A percentile compares a stretch with the other conserved stretches of the same genome.
These are phyloP conservation scores for Craniophora ligustri DNA, from an alignment of 2,888 invertebrate species.

Conservation along the genomic window DNA sequence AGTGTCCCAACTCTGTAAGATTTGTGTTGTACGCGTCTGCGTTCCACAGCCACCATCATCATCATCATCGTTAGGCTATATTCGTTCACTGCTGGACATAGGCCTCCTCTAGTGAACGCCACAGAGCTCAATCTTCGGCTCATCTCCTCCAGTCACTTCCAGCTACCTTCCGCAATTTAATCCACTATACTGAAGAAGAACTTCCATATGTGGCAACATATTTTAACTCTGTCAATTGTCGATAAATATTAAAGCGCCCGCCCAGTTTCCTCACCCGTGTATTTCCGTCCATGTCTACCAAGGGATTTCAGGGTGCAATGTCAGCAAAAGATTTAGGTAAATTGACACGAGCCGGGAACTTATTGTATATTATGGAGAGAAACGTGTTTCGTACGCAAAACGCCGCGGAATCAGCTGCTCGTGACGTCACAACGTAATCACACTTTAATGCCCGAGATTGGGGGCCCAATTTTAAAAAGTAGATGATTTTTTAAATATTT, in stretches of 20 bases:
- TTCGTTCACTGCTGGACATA: too few relatives aligned
- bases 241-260: not conserved
- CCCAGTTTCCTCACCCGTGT: conserved; percentile 19
- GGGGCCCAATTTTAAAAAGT: conserved; percentile 11
- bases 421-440: conserved; percentile 4
- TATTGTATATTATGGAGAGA: conserved; percentile 69
- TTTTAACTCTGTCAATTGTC: too few relatives aligned
- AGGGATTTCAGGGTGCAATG: conserved; percentile 68
- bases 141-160: too few relatives aligned
- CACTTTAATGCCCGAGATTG: conserved; percentile 11
- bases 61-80: too few relatives aligned
- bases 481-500: not conserved
- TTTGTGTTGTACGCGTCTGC: too few relatives aligned
- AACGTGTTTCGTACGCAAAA: conserved; percentile 44
- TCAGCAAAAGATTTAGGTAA: conserved; percentile 76
- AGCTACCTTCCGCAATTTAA: too few relatives aligned
- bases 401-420: conserved; percentile 26
- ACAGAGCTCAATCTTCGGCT: too few relatives aligned
- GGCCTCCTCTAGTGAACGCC: too few relatives aligned
- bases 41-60: too few relatives aligned
- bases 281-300: conserved; percentile 26
- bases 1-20: too few relatives aligned
- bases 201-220: too few relatives aligned
- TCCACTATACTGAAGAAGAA: too few relatives aligned
- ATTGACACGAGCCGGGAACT: conserved; percentile 74